Conservation (phyloP, 2,113 vertebrate species). For the Columba janthina region DNA sequence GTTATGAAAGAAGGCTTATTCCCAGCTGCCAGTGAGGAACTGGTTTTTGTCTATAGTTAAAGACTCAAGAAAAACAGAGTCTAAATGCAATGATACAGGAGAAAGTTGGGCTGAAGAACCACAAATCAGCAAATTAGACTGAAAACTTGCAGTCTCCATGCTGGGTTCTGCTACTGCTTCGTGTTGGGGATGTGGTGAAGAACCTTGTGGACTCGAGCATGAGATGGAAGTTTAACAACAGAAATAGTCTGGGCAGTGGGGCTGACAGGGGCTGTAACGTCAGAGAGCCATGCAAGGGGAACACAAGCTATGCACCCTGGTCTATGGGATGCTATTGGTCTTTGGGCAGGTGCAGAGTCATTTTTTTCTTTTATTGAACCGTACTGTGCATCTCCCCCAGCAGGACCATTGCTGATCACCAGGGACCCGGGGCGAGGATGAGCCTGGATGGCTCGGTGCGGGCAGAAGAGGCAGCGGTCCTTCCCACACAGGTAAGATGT, state of each 20-base stretch:
- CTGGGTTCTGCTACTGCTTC: not conserved
- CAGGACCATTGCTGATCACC: not conserved
- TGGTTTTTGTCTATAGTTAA: not conserved
- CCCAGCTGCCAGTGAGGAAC: not conserved
- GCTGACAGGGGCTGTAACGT: no score
- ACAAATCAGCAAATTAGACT: not conserved
- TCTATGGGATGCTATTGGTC: not conserved
- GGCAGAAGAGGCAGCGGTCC: not conserved
- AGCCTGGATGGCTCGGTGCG: not conserved
- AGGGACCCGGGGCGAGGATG: not conserved
- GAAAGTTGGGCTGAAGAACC: not conserved
- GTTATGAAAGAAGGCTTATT: not conserved
- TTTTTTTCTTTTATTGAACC: not conserved
- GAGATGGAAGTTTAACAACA: not conserved
- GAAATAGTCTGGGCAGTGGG: not conserved
- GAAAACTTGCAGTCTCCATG: accelerated
- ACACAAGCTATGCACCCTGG: accelerated
- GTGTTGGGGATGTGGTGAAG: accelerated
- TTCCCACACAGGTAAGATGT: not conserved
- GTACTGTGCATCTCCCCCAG: accelerated
- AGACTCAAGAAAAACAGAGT: not conserved
- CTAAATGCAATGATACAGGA: not conserved
- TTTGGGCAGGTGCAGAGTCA: not conserved
- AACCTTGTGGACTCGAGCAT: accelerated
- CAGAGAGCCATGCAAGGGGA: not conserved